phyloP scores from a whole-genome alignment of 2,888 invertebrate species.

The Leistus spinibarbis region DNA sequence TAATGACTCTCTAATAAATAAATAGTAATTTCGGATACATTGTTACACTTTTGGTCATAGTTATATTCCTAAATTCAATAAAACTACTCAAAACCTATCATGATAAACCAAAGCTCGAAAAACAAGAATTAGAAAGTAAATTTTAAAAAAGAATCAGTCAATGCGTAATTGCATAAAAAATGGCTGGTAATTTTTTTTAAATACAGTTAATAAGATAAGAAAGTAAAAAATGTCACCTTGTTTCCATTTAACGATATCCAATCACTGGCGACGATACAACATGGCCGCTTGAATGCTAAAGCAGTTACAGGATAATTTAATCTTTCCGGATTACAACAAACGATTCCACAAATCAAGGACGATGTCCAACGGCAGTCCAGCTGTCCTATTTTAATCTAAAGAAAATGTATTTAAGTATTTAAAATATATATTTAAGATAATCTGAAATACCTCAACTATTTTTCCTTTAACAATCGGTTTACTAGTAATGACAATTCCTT shows the following conservation, averaged over 20 bases:
- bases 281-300: constrained; percentile 76
- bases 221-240: constrained; percentile 62
- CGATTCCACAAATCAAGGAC: constrained; percentile 77
- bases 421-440: not conserved
- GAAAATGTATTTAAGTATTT: constrained; percentile 27
- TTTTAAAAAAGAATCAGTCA: too few species aligned
- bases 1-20: too few species aligned
- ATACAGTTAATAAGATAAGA: too few species aligned
- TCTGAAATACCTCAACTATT: constrained; percentile 66
- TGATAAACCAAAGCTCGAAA: too few species aligned
- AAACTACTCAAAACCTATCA: too few species aligned
- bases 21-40: too few species aligned
- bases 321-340: constrained; percentile 74
- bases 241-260: constrained; percentile 81
- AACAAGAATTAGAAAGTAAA: too few species aligned
- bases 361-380: constrained; percentile 78
- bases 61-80: too few species aligned
- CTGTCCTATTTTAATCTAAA: constrained; percentile 74
- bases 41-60: too few species aligned
- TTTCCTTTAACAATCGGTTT: constrained; percentile 71
- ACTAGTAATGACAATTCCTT: constrained; percentile 70
- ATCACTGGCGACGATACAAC: constrained; percentile 83
- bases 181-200: not conserved
- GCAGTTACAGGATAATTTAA: constrained; percentile 72
- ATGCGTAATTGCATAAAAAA: too few species aligned